A percentile compares a stretch with the other conserved stretches of the same genome.
phyloP scores from a whole-genome alignment of 2,113 vertebrate genomes.

The Herpailurus yagouaroundi region DNA sequence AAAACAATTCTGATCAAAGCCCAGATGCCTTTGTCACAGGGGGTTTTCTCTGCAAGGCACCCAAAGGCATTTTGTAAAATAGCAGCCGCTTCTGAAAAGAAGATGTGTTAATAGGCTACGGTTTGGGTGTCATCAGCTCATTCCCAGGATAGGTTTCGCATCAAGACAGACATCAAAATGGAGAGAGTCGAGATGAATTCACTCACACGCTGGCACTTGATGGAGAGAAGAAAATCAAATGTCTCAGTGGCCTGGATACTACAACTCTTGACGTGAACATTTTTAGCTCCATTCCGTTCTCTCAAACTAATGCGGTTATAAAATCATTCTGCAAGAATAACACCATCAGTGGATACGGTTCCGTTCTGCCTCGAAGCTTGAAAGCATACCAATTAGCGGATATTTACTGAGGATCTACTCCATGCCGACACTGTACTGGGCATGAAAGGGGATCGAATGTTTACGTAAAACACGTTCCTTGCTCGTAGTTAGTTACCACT shows the following conservation, averaged over 20 bases:
- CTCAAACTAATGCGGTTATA: conserved; percentile 70
- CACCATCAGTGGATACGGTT: conserved; percentile 47
- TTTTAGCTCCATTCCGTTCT: conserved; percentile 74
- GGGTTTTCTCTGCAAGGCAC: conserved; percentile 39
- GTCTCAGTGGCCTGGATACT: conserved; percentile 61
- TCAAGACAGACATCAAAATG: conserved; percentile 72
- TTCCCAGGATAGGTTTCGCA: conserved; percentile 51
- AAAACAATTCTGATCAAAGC: conserved; percentile 71
- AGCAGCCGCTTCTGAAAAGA: conserved; percentile 59
- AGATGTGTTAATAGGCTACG: conserved; percentile 69
- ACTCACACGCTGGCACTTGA: conserved; percentile 61
- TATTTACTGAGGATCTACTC: conserved; percentile 62
- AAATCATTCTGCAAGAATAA: conserved; percentile 65
- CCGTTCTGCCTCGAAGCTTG: conserved; percentile 42
- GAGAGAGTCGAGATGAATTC: conserved; percentile 60
- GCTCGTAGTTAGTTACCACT: neutral
- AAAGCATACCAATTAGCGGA: conserved; percentile 62
- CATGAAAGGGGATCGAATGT: neutral
- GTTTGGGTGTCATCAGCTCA: conserved; percentile 66
- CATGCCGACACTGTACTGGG: neutral
- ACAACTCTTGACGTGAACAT: conserved; percentile 31
- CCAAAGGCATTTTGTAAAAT: conserved; percentile 72
- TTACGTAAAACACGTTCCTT: neutral
- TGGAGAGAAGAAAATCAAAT: conserved; percentile 61
- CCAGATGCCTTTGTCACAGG: neutral